A percentile compares a stretch with the other conserved stretches of the same genome.
phyloP scores from a whole-genome alignment of 2,888 invertebrate species.

The Ochlodes sylvanus region DNA sequence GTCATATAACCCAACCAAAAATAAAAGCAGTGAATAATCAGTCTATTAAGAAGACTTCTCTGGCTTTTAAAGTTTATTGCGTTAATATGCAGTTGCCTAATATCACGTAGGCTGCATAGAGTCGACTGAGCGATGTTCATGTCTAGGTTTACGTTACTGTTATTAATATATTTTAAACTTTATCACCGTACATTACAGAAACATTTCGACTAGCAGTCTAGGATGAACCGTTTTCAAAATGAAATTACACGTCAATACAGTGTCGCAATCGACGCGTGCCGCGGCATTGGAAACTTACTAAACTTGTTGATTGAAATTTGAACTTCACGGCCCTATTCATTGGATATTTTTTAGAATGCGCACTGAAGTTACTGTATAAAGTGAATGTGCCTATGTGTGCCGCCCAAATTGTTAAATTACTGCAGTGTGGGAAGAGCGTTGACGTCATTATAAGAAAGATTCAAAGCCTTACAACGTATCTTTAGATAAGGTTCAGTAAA shows the following conservation, averaged over 20 bases:
- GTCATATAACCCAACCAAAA: slow-evolving; percentile 54
- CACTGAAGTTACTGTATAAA: slow-evolving; percentile 34
- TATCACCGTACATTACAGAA: slow-evolving; percentile 45
- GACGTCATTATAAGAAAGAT: slow-evolving; percentile 58
- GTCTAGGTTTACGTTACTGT: slow-evolving; percentile 52
- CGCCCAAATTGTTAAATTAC: slow-evolving; percentile 23
- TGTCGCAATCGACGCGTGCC: slow-evolving; percentile 80
- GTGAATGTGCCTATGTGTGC: slow-evolving; percentile 30
- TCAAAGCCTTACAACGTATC: slow-evolving; percentile 42
- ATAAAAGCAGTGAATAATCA: slow-evolving; percentile 41
- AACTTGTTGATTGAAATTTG: slow-evolving; percentile 47
- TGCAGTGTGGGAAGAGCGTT: slow-evolving; percentile 62
- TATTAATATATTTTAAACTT: slow-evolving; percentile 47
- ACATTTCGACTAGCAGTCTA: slow-evolving; percentile 41
- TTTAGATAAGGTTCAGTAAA: slow-evolving; percentile 49
- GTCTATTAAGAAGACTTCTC: slow-evolving; percentile 35
- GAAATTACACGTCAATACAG: slow-evolving; percentile 53
- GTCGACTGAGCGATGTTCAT: slow-evolving; percentile 61
- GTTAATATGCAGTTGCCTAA: slow-evolving; percentile 70
- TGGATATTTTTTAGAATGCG: slow-evolving; percentile 45
- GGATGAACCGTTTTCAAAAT: slow-evolving; percentile 62
- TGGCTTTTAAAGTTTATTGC: slow-evolving; percentile 52
- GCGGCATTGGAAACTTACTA: slow-evolving; percentile 51
- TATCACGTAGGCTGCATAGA: slow-evolving; percentile 70
- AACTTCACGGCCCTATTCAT: slow-evolving; percentile 48